A percentile compares a stretch with the other conserved stretches of the same genome.
Conservation (phyloP, 2,888 invertebrate genomes). For the Deladenus siricidicola region DNA sequence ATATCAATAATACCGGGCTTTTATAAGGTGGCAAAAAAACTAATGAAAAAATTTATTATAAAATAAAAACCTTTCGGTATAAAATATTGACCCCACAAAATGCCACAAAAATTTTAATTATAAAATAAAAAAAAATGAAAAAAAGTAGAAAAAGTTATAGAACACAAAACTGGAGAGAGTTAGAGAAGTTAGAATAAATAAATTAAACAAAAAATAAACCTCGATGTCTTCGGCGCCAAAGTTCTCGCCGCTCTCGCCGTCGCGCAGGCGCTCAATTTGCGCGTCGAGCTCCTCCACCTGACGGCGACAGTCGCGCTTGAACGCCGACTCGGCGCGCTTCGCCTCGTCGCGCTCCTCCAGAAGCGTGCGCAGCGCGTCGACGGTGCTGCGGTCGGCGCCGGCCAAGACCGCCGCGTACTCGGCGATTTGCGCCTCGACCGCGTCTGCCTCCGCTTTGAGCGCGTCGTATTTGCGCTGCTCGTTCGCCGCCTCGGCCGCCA, state of each 20-base stretch:
- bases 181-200: too few species aligned
- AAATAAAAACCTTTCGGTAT: too few species aligned
- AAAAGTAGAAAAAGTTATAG: too few species aligned
- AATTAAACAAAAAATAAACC: too few species aligned
- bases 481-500: background rate
- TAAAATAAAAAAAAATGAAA: too few species aligned
- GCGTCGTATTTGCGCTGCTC: background rate
- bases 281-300: constrained; percentile 19
- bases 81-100: too few species aligned
- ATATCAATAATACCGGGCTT: too few species aligned
- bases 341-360: constrained; percentile 25
- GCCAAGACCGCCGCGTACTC: background rate
- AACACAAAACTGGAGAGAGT: too few species aligned
- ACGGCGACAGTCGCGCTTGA: constrained; percentile 25
- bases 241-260: background rate
- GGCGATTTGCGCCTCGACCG: background rate
- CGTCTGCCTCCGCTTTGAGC: background rate
- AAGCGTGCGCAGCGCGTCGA: constrained; percentile 19
- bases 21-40: too few species aligned
- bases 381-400: background rate
- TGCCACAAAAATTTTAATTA: too few species aligned
- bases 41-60: too few species aligned
- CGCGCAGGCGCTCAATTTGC: constrained; percentile 23
- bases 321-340: constrained; percentile 19
- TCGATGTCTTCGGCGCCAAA: too few species aligned